Evolutionary conservation across 2,113 vertebrate genomes (phyloP), one percentile per base, ranked within the genome.

Genomic region (Zapus hudsonius): DNA sequence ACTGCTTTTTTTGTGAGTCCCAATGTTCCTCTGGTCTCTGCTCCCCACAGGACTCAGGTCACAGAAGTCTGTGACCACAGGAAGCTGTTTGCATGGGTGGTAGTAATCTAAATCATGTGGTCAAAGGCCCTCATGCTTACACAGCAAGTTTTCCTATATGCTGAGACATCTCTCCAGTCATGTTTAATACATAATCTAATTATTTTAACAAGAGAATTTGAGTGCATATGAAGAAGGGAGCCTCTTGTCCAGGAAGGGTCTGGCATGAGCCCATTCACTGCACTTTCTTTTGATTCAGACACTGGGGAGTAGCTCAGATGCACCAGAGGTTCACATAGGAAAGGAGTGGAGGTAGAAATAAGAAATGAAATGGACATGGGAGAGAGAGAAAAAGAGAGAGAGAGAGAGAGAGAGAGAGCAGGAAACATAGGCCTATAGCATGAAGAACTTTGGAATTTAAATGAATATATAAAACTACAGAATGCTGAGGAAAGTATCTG

Each of bases 371-470:
- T 52, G 11, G 52, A 47, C 12, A 59, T n/a, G 80, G 44, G 36
- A 3, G 17, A 87, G 38, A 66, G 80, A 31, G 8, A 17, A 42
- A 33, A 33, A 55, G 25, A 40, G 19, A 59, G n/a, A 75, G 29
- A 42, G 31, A 59, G 59, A 92, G 38, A 92, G 29, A 47, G 4
- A 17, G 1, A 31, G 83, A 84, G 74, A 63, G 17, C 74, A 76
- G 33, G 25, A 85, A 36, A 52, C 52, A 52, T 15, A 52, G 12
- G 4, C 74, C 27, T 44, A 2, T 1, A 78, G 7, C 52, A 20
- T 57, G 20, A 64, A 88, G 36, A 75, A 75, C 25, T 61, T 87
- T 69, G 25, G 61, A 80, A 12, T 84, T 93, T 67, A 90, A 74
- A 69, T 66, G 67, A 85, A 85, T 57, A 23, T 22, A 55, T 5